Base-by-base conservation (phyloP, 2,113 vertebrate genomes). In the Takifugu flavidus region DNA sequence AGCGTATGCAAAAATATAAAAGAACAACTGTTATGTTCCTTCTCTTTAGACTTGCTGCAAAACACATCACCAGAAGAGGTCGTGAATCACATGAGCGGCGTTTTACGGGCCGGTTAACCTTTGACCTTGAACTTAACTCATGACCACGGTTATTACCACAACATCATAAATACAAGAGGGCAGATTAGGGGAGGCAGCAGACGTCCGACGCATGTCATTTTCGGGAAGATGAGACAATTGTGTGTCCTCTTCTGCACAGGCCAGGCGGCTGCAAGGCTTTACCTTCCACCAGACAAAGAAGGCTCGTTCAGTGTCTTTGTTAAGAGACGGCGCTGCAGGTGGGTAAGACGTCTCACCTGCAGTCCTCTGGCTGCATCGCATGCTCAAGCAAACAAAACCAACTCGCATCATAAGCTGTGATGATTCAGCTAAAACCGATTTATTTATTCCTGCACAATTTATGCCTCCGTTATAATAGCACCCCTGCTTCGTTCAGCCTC, bases 341-440 rank as follows among this genome's bases (percentile, higher is more conserved):
- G 61, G 59, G 66, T 60, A 39, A 60, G 59, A 67, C 54, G 73
- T 52, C 34, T 39, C n/a, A 3, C 42, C 58, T 27, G 5, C 34
- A 2, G 42, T 65, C 74, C 69, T 79, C 69, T 1, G 63, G 77
- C 58, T 60, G 69, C 72, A 70, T 49, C 50, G 7, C 42, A 54
- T 42, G 25, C 0, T 49, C 50, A 39, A 10, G 11, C 34, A 39
- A 39, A 39, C 34, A 39, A 8, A 39, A 39, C 5, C 34, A 39
- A 58, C 53, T 1, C 15, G 2, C 53, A 28, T 57, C 25, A 57
- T 4, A 5, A 6, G 5, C 12, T 20, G 8, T 8, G 2, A 7
- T 25, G n/a, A 53, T 39, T 39, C 34, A 1, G 11, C 7, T 39
- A 39, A 39, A 39, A 39, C 11, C 34, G 29, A 31, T 31, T 3